Evolutionary conservation across 30 jellyfish, hydroid and myxozoan genomes (phyloP).

Genomic region (Aurelia coerulea): DNA sequence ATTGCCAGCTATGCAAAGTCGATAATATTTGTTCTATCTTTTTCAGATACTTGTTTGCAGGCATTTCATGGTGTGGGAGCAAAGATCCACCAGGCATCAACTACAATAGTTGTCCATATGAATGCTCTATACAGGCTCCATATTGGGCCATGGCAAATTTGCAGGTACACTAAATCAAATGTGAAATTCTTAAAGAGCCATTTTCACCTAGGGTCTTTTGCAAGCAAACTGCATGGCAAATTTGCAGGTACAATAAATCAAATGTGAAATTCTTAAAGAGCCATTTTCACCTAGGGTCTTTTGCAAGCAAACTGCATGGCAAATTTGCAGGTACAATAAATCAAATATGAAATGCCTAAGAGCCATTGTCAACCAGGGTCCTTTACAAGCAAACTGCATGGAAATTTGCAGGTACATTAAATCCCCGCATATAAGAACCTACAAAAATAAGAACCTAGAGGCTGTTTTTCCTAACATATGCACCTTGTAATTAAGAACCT

Average conservation of each 20-base stretch:
- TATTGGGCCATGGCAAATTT: slow-evolving; percentile 98
- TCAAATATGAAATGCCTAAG: no score
- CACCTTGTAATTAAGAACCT: no score
- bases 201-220: no score
- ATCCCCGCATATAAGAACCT: no score
- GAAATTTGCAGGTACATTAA: slow-evolving; percentile 78
- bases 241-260: slow-evolving; percentile 52
- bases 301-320: slow-evolving; percentile 48
- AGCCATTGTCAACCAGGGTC: no score
- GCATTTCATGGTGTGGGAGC: slow-evolving; percentile 97
- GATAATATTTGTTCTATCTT: no score
- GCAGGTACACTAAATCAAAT: slow-evolving; percentile 41
- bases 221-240: slow-evolving; percentile 64
- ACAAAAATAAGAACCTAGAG: no score
- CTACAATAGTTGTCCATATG: slow-evolving; percentile 91
- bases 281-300: no score
- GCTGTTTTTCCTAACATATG: no score
- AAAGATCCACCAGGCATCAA: slow-evolving; percentile 83
- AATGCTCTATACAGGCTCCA: slow-evolving; percentile 97
- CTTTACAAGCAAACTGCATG: neutral
- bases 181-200: no score
- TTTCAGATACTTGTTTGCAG: slow-evolving; percentile 79
- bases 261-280: no score
- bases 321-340: slow-evolving; percentile 70
- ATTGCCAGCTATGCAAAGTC: no score